Evolutionary conservation across 2,888 invertebrate genomes (phyloP).

Genomic region (Brachylomia viminalis): DNA sequence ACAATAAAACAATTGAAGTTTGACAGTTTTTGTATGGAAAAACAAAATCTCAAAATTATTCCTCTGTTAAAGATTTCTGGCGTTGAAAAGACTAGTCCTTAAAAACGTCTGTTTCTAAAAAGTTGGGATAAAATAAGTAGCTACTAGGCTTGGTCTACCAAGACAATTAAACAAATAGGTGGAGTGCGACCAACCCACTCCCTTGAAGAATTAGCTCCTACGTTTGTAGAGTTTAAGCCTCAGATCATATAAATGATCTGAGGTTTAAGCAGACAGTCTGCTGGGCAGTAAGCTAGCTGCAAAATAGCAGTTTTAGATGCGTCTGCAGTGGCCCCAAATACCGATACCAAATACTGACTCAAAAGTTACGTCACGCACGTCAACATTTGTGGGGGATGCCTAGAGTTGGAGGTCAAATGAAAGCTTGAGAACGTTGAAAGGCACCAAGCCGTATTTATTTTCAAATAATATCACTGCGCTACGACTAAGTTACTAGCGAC

Average conservation of each 20-base stretch:
- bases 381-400: too few relatives aligned
- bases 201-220: neutral
- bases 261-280: neutral
- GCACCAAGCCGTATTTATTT: too few relatives aligned
- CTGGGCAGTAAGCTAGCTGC: neutral
- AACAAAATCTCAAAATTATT: neutral
- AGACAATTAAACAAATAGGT: neutral
- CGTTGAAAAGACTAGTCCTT: neutral
- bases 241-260: too few relatives aligned
- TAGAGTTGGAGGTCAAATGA: too few relatives aligned
- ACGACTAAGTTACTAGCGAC: too few relatives aligned
- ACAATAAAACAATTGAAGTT: constrained; percentile 8
- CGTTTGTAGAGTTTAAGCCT: neutral
- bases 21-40: neutral
- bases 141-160: neutral
- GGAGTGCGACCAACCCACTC: neutral
- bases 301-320: neutral
- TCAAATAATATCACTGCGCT: too few relatives aligned
- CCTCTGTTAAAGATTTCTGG: neutral
- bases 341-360: too few relatives aligned
- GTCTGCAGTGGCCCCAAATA: neutral
- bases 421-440: too few relatives aligned
- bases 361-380: neutral
- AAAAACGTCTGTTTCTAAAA: neutral
- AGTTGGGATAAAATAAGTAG: neutral